A percentile compares a stretch with the other conserved stretches of the same genome.
Evolutionary conservation across 2,113 vertebrate genomes (phyloP).

Genomic region (Porphyrio hochstetteri): DNA sequence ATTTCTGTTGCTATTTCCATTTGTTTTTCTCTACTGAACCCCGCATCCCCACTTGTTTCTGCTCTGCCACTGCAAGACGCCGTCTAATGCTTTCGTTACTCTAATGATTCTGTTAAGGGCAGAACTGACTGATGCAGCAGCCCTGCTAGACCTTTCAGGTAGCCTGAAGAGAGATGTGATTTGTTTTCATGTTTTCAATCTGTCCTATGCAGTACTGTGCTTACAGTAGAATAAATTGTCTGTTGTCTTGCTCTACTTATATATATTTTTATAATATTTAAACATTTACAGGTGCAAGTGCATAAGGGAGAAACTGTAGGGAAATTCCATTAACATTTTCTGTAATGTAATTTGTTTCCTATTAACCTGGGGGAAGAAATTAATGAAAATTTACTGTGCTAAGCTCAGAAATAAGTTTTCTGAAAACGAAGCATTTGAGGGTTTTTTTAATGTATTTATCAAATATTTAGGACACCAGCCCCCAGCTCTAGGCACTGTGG

Average conservation of each 20-base stretch:
- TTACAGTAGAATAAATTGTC: not conserved
- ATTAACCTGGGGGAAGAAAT: constrained; percentile 57
- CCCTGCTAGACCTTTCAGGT: not conserved
- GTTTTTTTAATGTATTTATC: constrained; percentile 18
- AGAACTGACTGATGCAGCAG: not conserved
- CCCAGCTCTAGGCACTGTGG: not conserved
- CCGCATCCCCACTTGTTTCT: not conserved
- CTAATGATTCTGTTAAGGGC: not conserved
- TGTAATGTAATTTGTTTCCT: constrained; percentile 43
- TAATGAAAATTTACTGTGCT: constrained; percentile 48
- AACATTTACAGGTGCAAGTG: not conserved
- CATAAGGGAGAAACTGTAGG: not conserved
- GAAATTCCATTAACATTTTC: constrained; percentile 40
- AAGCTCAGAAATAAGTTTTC: constrained; percentile 39
- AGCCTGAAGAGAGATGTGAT: not conserved
- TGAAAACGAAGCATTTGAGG: not conserved
- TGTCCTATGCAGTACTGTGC: not conserved
- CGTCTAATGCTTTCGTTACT: not conserved
- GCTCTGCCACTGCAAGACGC: not conserved
- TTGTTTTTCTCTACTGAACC: not conserved
- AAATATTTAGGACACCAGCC: not conserved
- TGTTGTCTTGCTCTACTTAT: not conserved
- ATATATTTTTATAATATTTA: not conserved
- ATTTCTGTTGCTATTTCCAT: not conserved
- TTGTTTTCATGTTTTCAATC: not conserved